These are phyloP conservation scores for Pterostichus madidus DNA, from an alignment of 2,888 invertebrate species.

Conservation along the genomic window DNA sequence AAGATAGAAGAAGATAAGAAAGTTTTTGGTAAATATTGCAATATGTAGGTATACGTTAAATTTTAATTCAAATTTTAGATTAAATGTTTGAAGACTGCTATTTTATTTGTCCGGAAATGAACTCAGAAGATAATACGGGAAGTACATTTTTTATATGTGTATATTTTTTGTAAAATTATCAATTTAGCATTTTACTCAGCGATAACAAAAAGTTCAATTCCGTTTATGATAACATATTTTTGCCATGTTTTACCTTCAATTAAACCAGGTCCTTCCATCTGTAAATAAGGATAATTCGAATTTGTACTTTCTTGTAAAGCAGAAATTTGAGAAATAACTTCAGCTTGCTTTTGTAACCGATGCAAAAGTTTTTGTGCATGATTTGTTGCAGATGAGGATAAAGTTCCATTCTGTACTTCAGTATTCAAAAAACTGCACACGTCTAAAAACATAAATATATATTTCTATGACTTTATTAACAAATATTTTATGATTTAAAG, in stretches of 20 bases:
- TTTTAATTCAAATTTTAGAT: neutral
- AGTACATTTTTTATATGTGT: conserved; percentile 2
- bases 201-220: neutral
- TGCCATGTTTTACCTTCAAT: conserved; percentile 7
- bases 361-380: conserved; percentile 66
- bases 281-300: conserved; percentile 52
- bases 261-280: conserved; percentile 50
- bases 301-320: conserved; percentile 48
- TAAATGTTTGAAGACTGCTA: neutral
- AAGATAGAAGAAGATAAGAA: neutral
- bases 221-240: neutral
- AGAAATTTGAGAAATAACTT: conserved; percentile 50
- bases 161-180: too few relatives aligned
- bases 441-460: conserved; percentile 65
- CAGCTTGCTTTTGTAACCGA: conserved; percentile 67
- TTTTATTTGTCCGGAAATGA: conserved; percentile 23
- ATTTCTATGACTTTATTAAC: too few relatives aligned
- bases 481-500: neutral
- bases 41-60: neutral
- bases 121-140: conserved; percentile 16
- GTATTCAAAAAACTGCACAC: conserved; percentile 68
- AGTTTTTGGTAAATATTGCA: neutral
- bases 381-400: conserved; percentile 65
- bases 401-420: conserved; percentile 66
- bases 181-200: neutral